Percentiles rank a stretch among this genome's conserved stretches.
These are phyloP conservation scores for Caenorhabditis sp. DNA, from an alignment of 2,888 invertebrate genomes.

Conservation along the genomic window DNA sequence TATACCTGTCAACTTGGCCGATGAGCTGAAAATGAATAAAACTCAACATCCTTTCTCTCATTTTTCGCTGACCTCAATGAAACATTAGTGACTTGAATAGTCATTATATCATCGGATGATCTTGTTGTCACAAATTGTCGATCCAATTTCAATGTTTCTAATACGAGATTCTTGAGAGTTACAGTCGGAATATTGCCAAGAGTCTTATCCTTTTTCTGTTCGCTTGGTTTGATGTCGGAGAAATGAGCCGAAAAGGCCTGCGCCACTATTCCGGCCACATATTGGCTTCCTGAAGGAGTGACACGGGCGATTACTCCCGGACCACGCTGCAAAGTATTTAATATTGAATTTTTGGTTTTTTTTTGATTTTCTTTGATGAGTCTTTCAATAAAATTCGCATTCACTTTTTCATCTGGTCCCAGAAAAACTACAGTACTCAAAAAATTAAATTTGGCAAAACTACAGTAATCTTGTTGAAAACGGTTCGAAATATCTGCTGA, in stretches of 20 bases:
- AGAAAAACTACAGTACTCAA: too few relatives aligned
- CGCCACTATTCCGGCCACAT: constrained; percentile 59
- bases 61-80: constrained; percentile 17
- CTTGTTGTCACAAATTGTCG: constrained; percentile 21
- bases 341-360: too few relatives aligned
- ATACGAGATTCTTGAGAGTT: constrained; percentile 13
- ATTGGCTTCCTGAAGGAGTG: constrained; percentile 57
- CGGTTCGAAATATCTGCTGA: too few relatives aligned
- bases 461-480: too few relatives aligned
- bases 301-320: constrained; percentile 60
- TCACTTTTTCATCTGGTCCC: too few relatives aligned
- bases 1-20: constrained; percentile 22
- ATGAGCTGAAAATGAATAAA: constrained; percentile 10
- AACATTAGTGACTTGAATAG: constrained; percentile 15
- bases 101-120: constrained; percentile 16
- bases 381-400: too few relatives aligned
- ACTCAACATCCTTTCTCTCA: neutral
- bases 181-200: constrained; percentile 18
- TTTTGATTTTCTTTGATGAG: too few relatives aligned
- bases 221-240: constrained; percentile 28
- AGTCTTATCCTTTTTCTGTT: constrained; percentile 12
- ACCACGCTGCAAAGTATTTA: constrained; percentile 45
- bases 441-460: too few relatives aligned
- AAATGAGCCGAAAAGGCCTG: constrained; percentile 55
- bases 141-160: constrained; percentile 29